These are phyloP conservation scores for Psilopsiagon aurifrons DNA, from an alignment of 2,113 vertebrate genomes.

Conservation along the genomic window DNA sequence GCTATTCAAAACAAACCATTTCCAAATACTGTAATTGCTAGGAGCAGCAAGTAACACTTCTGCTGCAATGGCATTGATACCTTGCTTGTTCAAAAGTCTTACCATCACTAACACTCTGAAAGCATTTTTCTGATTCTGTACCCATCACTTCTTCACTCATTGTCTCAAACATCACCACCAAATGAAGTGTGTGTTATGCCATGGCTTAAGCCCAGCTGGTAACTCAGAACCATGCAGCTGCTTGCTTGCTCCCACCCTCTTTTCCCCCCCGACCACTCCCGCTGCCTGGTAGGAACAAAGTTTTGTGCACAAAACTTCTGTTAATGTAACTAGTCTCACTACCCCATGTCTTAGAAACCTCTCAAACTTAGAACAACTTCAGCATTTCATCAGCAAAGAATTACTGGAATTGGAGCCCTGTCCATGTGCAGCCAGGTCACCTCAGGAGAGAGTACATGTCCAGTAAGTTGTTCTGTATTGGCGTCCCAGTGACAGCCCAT, in stretches of 20 bases:
- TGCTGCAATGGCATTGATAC: background rate
- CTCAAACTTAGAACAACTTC: background rate
- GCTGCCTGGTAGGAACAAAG: background rate
- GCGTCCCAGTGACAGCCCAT: slow-evolving; percentile 95
- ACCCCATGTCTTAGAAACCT: background rate
- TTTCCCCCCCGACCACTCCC: background rate
- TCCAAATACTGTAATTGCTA: background rate
- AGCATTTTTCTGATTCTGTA: background rate
- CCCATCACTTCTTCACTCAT: background rate
- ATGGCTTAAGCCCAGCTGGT: background rate
- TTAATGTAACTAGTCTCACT: background rate
- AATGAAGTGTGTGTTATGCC: background rate
- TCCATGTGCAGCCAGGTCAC: slow-evolving; percentile 71
- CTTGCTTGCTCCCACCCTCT: background rate
- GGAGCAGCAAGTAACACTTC: background rate
- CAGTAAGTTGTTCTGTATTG: slow-evolving; percentile 96
- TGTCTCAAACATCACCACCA: background rate
- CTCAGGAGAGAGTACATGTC: slow-evolving; percentile 95
- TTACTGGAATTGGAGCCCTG: background rate
- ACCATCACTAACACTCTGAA: background rate
- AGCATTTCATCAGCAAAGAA: background rate
- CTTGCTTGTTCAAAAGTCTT: background rate
- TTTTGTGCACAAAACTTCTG: background rate
- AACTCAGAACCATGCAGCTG: background rate
- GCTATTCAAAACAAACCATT: background rate